phyloP scores from a whole-genome alignment of 2,113 vertebrate genomes.

The Petaurus breviceps region DNA sequence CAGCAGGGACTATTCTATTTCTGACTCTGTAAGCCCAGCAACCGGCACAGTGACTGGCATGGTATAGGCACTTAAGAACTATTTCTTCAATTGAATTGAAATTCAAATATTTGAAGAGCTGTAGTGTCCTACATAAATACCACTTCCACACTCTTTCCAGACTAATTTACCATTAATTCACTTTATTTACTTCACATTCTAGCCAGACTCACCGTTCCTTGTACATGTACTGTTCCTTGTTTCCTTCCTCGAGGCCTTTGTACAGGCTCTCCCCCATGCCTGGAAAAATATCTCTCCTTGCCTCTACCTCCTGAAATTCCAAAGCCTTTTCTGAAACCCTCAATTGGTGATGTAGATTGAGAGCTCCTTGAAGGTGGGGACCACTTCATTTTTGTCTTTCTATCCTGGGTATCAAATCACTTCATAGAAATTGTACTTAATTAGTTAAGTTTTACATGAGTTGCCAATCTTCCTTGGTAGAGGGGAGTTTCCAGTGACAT shows the following conservation, averaged over 20 bases:
- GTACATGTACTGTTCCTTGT: not conserved
- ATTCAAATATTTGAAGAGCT: not conserved
- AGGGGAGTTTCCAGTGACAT: too few relatives aligned
- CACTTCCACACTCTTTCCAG: not conserved
- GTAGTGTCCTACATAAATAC: not conserved
- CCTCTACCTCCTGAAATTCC: not conserved
- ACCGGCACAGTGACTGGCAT: not conserved
- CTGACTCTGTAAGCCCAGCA: not conserved
- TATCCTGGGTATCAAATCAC: too few relatives aligned
- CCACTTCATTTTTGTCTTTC: too few relatives aligned
- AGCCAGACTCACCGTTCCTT: not conserved
- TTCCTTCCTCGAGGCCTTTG: not conserved
- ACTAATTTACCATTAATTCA: too few relatives aligned
- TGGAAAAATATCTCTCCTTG: not conserved
- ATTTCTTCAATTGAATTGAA: not conserved
- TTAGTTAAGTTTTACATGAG: too few relatives aligned
- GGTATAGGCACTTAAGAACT: not conserved
- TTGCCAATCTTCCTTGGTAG: too few relatives aligned
- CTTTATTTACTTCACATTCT: not conserved
- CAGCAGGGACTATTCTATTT: not conserved
- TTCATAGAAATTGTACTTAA: too few relatives aligned
- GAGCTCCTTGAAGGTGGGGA: too few relatives aligned
- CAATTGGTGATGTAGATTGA: too few relatives aligned
- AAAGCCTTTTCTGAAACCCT: not conserved
- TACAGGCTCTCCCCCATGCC: not conserved